Evolutionary conservation across 2,888 invertebrate species (phyloP).

Genomic region (Litoditis marina): DNA sequence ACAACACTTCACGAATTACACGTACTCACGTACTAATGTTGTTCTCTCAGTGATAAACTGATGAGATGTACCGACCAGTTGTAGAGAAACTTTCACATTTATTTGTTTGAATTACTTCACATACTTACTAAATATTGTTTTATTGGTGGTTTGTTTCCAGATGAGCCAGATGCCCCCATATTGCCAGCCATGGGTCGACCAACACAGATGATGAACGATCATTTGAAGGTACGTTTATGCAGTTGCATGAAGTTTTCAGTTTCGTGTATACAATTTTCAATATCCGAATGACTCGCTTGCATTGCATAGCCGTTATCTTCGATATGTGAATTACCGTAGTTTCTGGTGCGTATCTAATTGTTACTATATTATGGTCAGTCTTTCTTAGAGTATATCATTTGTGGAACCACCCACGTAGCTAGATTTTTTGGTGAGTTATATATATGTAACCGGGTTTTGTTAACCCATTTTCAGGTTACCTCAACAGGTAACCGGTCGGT

Average conservation of each 20-base stretch:
- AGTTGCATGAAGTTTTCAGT: background rate
- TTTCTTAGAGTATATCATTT: no score
- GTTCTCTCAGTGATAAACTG: no score
- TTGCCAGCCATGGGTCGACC: constrained; percentile 39
- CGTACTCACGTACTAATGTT: background rate
- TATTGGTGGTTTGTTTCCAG: constrained; percentile 22
- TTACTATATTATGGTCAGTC: no score
- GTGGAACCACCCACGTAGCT: no score
- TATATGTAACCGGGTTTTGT: background rate
- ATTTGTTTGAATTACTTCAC: no score
- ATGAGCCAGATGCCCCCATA: constrained; percentile 36
- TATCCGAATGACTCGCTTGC: no score
- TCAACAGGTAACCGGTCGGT: no score
- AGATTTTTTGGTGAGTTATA: background rate
- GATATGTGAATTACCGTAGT: no score
- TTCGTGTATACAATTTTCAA: background rate
- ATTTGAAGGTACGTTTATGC: constrained; percentile 12
- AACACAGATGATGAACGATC: constrained; percentile 13
- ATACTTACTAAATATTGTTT: background rate
- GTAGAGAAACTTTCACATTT: background rate
- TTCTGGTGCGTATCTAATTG: no score
- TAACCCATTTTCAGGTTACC: background rate
- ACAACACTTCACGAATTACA: background rate
- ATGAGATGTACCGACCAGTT: no score
- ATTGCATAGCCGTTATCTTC: no score